These are phyloP conservation scores for Polypterus bichir DNA, from an alignment of 2,113 vertebrate species.

Conservation along the genomic window DNA sequence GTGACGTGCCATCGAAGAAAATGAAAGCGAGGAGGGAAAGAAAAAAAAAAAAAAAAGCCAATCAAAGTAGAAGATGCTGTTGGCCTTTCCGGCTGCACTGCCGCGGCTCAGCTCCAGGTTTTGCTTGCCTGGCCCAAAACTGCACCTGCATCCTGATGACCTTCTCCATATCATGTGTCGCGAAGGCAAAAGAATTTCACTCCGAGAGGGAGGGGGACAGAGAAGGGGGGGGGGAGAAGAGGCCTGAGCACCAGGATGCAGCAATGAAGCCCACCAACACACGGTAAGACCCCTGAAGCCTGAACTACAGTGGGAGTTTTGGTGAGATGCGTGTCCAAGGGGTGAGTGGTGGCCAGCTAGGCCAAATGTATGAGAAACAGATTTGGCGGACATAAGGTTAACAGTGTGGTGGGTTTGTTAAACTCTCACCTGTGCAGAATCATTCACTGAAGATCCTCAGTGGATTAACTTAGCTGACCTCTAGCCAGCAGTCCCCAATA, in stretches of 20 bases:
- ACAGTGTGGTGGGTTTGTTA: too few relatives aligned
- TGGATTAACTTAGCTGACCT: too few relatives aligned
- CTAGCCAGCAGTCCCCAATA: too few relatives aligned
- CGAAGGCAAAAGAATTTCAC: slow-evolving; percentile 11
- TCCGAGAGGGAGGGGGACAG: slow-evolving; percentile 9
- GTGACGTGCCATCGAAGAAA: slow-evolving; percentile 8
- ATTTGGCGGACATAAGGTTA: too few relatives aligned
- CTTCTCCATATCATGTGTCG: slow-evolving; percentile 20
- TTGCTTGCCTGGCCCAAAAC: neutral
- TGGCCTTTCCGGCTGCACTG: slow-evolving; percentile 21
- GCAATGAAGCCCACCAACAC: too few relatives aligned
- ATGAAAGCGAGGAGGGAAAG: slow-evolving; percentile 20
- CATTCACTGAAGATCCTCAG: too few relatives aligned
- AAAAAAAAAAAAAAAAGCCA: slow-evolving; percentile 8
- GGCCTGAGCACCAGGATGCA: neutral
- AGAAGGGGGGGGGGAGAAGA: slow-evolving; percentile 16
- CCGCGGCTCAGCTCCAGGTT: neutral
- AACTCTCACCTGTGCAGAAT: too few relatives aligned
- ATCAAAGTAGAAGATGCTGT: slow-evolving; percentile 21
- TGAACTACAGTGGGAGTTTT: too few relatives aligned
- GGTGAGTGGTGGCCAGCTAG: too few relatives aligned
- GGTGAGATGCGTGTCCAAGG: too few relatives aligned
- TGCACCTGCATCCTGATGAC: slow-evolving; percentile 6
- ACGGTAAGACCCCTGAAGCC: too few relatives aligned
- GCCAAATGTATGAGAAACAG: too few relatives aligned